A percentile compares a stretch with the other conserved stretches of the same genome.
These are phyloP conservation scores for Pleuronectes platessa DNA, from an alignment of 2,113 vertebrate genomes.

Conservation along the genomic window DNA sequence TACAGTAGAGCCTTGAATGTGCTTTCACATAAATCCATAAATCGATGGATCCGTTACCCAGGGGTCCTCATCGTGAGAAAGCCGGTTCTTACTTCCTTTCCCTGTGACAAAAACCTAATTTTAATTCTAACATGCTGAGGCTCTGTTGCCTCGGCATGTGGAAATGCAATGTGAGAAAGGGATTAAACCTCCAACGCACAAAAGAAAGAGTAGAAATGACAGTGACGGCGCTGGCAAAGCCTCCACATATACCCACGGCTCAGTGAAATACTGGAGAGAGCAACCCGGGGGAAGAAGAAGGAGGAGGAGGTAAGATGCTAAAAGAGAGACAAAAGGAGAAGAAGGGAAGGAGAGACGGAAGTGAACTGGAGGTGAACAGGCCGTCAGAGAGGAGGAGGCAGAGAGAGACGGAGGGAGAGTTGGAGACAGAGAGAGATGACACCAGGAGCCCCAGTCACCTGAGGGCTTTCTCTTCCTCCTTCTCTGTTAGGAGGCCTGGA, in stretches of 20 bases:
- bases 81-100: constrained; percentile 30
- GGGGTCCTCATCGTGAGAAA: constrained; percentile 46
- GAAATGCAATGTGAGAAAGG: constrained; percentile 68
- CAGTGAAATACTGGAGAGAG: constrained; percentile 54
- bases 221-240: constrained; percentile 41
- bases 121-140: too few relatives aligned
- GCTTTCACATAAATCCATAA: constrained; percentile 67
- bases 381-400: constrained; percentile 19
- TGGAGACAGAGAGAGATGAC: constrained; percentile 32
- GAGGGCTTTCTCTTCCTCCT: constrained; percentile 39
- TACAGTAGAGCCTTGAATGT: constrained; percentile 63
- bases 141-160: constrained; percentile 62
- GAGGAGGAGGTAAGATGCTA: constrained; percentile 12
- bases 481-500: constrained; percentile 53
- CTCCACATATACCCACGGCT: constrained; percentile 45
- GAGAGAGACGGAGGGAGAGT: constrained; percentile 53
- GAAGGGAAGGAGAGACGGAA: constrained; percentile 28
- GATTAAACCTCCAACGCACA: constrained; percentile 66
- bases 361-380: constrained; percentile 21
- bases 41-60: constrained; percentile 61
- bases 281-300: not conserved
- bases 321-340: constrained; percentile 29
- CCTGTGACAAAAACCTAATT: constrained; percentile 49
- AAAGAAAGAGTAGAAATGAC: constrained; percentile 51
- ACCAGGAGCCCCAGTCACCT: constrained; percentile 48